Evolutionary conservation across 1,140 invertebrate species (phyloP).

Genomic region (Drosophila bocqueti): DNA sequence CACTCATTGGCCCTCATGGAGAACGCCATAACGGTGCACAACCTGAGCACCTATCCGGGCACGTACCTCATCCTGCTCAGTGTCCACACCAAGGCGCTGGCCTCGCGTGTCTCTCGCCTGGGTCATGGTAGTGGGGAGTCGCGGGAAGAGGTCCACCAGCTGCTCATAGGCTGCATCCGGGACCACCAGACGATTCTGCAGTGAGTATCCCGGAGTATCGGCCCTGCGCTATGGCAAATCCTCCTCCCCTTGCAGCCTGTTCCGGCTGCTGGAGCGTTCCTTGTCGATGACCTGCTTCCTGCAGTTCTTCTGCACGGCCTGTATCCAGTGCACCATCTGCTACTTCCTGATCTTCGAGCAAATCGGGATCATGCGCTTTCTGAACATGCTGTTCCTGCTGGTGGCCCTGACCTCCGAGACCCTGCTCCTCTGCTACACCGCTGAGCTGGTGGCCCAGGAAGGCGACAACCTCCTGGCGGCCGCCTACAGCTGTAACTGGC

Average conservation of each 20-base stretch:
- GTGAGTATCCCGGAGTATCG: conserved; percentile 16
- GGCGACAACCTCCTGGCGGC: conserved; percentile 40
- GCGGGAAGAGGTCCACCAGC: neutral
- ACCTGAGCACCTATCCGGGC: conserved; percentile 57
- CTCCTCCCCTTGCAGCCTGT: conserved; percentile 14
- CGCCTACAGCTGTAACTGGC: conserved; percentile 70
- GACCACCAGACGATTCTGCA: conserved; percentile 63
- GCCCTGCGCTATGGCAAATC: too few species aligned
- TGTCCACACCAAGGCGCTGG: conserved; percentile 64
- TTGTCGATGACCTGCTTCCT: conserved; percentile 56
- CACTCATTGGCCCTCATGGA: conserved; percentile 5
- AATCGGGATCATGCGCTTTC: conserved; percentile 18
- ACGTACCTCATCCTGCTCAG: conserved; percentile 63
- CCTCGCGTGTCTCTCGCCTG: conserved; percentile 43
- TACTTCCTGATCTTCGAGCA: conserved; percentile 50
- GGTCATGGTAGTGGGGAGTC: neutral
- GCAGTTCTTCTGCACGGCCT: conserved; percentile 65
- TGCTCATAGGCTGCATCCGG: conserved; percentile 48
- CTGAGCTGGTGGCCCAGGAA: conserved; percentile 49
- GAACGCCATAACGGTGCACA: conserved; percentile 7
- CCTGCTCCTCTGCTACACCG: conserved; percentile 60
- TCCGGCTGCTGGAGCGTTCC: conserved; percentile 18
- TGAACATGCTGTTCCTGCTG: conserved; percentile 41
- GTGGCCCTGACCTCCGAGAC: conserved; percentile 47
- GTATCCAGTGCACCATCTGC: conserved; percentile 43